Conservation (phyloP, 2,797 vertebrate species). For the Notolepis coatsorum region DNA sequence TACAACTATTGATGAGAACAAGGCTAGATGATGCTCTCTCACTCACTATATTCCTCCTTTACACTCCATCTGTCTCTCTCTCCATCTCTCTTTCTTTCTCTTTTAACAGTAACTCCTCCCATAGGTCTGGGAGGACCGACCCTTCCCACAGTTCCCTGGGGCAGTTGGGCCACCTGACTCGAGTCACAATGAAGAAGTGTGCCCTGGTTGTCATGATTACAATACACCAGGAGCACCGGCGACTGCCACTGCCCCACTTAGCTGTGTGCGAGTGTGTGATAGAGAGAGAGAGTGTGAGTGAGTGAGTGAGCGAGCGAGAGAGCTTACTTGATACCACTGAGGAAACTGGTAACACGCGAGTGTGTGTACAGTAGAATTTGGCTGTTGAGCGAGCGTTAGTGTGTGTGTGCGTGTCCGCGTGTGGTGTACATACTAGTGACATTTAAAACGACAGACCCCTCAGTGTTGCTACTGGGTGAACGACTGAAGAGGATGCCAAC, state of each 20-base stretch:
- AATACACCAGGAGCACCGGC: constrained; percentile 34
- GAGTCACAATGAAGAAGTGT: constrained; percentile 30
- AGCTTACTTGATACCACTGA: constrained; percentile 65
- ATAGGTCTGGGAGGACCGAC: constrained; percentile 44
- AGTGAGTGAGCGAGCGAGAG: constrained; percentile 42
- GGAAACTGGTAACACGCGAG: constrained; percentile 49
- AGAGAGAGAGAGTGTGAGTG: not conserved
- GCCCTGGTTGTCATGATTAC: constrained; percentile 42
- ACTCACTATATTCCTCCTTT: no score
- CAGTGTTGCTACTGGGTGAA: constrained; percentile 55
- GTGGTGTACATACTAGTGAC: constrained; percentile 61
- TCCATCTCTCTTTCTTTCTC: not conserved
- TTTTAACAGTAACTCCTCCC: constrained; percentile 34
- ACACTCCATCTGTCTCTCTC: no score
- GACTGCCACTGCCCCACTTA: constrained; percentile 49
- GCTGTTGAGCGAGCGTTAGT: constrained; percentile 36
- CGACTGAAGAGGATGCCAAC: constrained; percentile 62
- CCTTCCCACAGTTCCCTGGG: constrained; percentile 42
- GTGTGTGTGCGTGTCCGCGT: constrained; percentile 9
- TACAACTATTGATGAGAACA: no score
- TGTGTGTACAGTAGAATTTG: constrained; percentile 48
- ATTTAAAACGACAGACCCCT: constrained; percentile 58
- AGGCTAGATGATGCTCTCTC: not conserved
- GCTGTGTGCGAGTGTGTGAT: not conserved
- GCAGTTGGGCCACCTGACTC: constrained; percentile 43